These are phyloP conservation scores for Forpus xanthops DNA, from an alignment of 2,797 vertebrate genomes.

Conservation along the genomic window DNA sequence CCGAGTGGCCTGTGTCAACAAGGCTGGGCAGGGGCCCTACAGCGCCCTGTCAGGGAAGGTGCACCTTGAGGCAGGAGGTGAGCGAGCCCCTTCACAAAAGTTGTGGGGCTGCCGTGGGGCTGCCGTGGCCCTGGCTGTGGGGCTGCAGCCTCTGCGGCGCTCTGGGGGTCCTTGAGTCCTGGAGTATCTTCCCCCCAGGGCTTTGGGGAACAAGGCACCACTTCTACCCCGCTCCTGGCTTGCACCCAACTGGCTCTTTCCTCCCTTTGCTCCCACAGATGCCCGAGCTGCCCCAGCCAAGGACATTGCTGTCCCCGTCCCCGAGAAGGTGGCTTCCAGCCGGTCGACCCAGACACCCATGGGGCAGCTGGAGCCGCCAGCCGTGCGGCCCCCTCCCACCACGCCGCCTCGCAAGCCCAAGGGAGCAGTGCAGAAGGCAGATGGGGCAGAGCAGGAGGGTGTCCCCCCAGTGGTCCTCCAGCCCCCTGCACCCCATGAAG, in stretches of 20 bases:
- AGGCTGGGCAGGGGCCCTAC: constrained; percentile 94
- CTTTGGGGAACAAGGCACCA: background rate
- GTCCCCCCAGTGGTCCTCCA: background rate
- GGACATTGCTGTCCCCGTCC: background rate
- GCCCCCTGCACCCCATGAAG: background rate
- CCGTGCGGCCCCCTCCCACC: background rate
- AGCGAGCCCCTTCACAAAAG: rapidly evolving
- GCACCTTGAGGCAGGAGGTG: constrained; percentile 82
- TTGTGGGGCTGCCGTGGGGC: rapidly evolving
- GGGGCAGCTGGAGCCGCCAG: background rate
- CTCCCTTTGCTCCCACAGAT: background rate
- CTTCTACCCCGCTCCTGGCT: background rate
- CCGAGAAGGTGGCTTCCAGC: constrained; percentile 38
- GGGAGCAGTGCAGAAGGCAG: background rate
- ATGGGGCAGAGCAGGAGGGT: background rate
- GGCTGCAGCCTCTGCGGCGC: background rate
- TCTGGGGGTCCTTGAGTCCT: background rate
- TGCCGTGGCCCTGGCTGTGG: rapidly evolving
- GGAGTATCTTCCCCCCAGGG: background rate
- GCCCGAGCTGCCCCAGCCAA: constrained; percentile 11
- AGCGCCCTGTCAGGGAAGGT: constrained; percentile 87
- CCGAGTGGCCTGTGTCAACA: constrained; percentile 96
- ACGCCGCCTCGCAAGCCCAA: constrained; percentile 10
- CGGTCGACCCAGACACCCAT: constrained; percentile 50
- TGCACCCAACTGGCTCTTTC: background rate